Conservation (phyloP, 64 coral and sea anemone species). For the Montipora efflorescens region DNA sequence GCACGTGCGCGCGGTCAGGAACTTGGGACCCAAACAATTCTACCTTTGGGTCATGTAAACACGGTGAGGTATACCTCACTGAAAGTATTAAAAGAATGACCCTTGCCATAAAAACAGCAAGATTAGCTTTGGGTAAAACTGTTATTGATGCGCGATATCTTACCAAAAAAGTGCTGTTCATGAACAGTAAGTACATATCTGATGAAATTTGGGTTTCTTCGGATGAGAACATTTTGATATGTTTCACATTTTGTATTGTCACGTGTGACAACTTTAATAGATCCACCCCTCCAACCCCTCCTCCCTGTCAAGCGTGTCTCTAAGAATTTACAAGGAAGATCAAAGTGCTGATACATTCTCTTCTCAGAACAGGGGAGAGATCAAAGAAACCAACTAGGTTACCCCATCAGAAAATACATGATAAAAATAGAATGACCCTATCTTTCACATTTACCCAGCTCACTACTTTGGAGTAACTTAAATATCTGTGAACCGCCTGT, state of each 20-base stretch:
- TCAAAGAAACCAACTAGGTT: no score
- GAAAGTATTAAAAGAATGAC: constrained; percentile 60
- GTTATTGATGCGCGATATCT: constrained; percentile 85
- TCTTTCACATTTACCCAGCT: background rate
- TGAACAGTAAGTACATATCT: constrained; percentile 77
- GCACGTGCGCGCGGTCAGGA: constrained; percentile 19
- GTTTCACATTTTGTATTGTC: no score
- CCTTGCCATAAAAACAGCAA: constrained; percentile 77
- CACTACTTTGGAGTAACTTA: background rate
- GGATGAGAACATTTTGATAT: background rate
- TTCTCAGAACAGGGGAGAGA: no score
- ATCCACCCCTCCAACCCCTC: no score
- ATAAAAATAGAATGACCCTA: no score
- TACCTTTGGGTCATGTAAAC: background rate
- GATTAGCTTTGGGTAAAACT: constrained; percentile 63
- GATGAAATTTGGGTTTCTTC: background rate
- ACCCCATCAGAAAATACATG: no score
- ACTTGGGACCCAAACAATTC: background rate
- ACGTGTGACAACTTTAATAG: no score
- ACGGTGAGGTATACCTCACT: background rate
- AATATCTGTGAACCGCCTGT: no score
- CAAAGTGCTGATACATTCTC: no score
- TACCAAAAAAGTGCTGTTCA: constrained; percentile 73
- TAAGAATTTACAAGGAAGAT: no score
- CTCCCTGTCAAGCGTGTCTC: no score